These are phyloP conservation scores for Indri indri DNA, from an alignment of 2,113 vertebrate species.

Conservation along the genomic window DNA sequence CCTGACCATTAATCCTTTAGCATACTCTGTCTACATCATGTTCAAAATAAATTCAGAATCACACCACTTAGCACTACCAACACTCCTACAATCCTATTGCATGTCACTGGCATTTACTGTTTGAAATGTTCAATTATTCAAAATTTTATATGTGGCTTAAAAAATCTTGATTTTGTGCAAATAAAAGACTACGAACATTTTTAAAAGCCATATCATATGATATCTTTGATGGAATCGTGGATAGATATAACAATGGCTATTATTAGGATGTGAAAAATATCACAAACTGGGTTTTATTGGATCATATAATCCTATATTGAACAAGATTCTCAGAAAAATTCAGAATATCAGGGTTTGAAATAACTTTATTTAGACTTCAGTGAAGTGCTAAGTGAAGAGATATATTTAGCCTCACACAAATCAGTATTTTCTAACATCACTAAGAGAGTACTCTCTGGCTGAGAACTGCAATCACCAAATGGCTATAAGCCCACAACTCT, in stretches of 20 bases:
- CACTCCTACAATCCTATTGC: neutral
- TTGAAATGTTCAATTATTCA: neutral
- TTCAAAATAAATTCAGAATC: neutral
- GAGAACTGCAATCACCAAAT: neutral
- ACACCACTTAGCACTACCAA: neutral
- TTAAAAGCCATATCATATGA: neutral
- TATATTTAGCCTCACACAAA: neutral
- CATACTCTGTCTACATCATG: neutral
- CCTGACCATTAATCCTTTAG: neutral
- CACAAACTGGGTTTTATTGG: neutral
- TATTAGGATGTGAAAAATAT: neutral
- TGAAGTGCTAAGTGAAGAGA: neutral
- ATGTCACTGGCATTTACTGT: neutral
- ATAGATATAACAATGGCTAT: neutral
- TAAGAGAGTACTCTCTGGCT: neutral
- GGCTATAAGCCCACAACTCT: neutral
- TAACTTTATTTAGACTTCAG: constrained; percentile 4
- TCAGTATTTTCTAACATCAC: neutral
- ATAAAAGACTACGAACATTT: neutral
- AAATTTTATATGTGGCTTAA: neutral
- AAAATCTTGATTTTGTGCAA: neutral
- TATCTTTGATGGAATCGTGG: neutral
- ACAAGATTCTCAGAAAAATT: neutral
- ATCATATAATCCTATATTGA: neutral
- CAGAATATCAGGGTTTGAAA: neutral